Conservation (phyloP, 2,888 invertebrate species). For the Tortrix viridana region DNA sequence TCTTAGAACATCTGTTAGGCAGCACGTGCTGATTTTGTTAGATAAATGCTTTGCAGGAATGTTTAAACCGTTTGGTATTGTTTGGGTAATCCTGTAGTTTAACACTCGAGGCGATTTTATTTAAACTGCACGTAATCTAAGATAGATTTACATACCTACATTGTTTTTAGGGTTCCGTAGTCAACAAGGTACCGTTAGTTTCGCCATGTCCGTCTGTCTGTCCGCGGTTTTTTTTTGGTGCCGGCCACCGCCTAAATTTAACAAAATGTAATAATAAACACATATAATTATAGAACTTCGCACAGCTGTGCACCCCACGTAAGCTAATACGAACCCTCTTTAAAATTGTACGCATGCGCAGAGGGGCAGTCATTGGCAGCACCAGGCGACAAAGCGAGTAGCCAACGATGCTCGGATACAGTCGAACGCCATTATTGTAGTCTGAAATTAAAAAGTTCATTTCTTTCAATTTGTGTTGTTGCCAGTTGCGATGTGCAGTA, state of each 20-base stretch:
- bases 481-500: conserved; percentile 62
- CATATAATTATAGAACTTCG: conserved; percentile 49
- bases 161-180: no score
- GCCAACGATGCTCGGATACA: conserved; percentile 68
- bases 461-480: conserved; percentile 44
- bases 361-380: conserved; percentile 65
- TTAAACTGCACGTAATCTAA: no score
- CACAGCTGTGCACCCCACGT: conserved; percentile 77
- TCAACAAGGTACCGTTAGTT: not conserved
- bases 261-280: conserved; percentile 42
- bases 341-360: conserved; percentile 78
- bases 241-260: conserved; percentile 15
- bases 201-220: no score
- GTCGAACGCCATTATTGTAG: conserved; percentile 57
- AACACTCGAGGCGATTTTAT: no score
- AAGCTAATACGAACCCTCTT: conserved; percentile 71
- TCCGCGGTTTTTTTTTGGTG: not conserved
- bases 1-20: conserved; percentile 21
- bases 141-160: no score
- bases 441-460: conserved; percentile 45
- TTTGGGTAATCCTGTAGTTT: no score
- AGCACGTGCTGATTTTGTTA: conserved; percentile 5
- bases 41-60: not conserved
- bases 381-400: conserved; percentile 61
- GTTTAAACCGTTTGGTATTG: no score